These are phyloP conservation scores for Napeogenes inachia DNA, from an alignment of 2,888 invertebrate species.

Conservation along the genomic window DNA sequence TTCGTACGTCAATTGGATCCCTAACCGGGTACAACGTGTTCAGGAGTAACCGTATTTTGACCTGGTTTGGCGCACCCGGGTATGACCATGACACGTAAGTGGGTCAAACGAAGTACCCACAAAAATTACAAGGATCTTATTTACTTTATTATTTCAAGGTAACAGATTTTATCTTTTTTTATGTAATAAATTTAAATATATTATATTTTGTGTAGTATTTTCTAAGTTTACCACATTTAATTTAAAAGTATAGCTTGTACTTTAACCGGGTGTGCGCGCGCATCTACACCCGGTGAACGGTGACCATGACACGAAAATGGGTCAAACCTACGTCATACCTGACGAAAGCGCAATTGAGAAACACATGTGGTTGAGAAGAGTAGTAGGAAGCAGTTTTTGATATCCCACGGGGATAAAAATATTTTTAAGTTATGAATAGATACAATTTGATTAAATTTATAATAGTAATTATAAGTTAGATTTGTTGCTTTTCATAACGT, in stretches of 20 bases:
- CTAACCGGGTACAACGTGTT: slow-evolving; percentile 4
- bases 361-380: no score
- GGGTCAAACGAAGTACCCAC: slow-evolving; percentile 1
- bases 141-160: neutral
- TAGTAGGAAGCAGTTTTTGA: no score
- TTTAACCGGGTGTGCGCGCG: slow-evolving; percentile 17
- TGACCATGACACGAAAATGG: slow-evolving; percentile 1
- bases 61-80: slow-evolving; percentile 15
- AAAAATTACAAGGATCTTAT: neutral
- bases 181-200: no score
- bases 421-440: neutral
- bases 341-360: neutral
- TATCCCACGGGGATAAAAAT: no score
- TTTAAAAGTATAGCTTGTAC: neutral
- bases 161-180: no score
- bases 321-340: neutral
- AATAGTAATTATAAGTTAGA: no score
- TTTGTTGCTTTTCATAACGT: no score
- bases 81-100: slow-evolving; percentile 5
- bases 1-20: neutral
- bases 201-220: no score
- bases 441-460: neutral
- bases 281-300: slow-evolving; percentile 7
- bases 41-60: neutral
- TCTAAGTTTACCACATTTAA: no score